Conservation (phyloP, 2,797 vertebrate species). For the Pipistrellus kuhlii region DNA sequence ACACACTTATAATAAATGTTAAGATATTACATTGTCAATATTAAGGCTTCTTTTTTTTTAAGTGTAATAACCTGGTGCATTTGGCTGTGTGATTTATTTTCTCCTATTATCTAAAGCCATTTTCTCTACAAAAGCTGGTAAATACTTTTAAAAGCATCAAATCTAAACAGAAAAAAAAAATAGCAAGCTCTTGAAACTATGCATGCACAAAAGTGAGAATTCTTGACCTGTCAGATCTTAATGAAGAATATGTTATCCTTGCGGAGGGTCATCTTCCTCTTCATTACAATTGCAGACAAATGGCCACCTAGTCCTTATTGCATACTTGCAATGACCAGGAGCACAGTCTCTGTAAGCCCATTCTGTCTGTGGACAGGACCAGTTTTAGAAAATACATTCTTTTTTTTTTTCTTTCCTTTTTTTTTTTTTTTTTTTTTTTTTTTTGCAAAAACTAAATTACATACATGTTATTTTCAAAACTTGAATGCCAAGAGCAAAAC, state of each 20-base stretch:
- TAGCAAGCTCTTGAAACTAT: background rate
- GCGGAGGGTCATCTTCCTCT: background rate
- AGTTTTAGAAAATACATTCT: constrained; percentile 24
- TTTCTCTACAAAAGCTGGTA: constrained; percentile 20
- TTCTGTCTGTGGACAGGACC: constrained; percentile 11
- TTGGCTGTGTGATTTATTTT: constrained; percentile 33
- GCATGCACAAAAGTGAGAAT: background rate
- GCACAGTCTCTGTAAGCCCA: background rate
- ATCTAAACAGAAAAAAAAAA: background rate
- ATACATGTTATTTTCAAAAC: no score
- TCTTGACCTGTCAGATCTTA: background rate
- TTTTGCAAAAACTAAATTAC: no score
- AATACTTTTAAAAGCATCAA: background rate
- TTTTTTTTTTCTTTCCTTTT: background rate
- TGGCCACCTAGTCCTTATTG: background rate
- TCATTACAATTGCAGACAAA: background rate
- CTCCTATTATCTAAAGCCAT: constrained; percentile 18
- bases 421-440: no score
- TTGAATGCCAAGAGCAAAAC: no score
- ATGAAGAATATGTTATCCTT: background rate
- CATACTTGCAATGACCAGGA: background rate
- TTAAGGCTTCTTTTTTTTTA: constrained; percentile 38
- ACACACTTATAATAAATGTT: constrained; percentile 74
- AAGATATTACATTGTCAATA: constrained; percentile 43
- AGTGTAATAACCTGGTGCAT: constrained; percentile 15